A percentile compares a stretch with the other conserved stretches of the same genome.
Evolutionary conservation across 2,888 invertebrate genomes (phyloP).

Genomic region (Scelioninae gen. 2): DNA sequence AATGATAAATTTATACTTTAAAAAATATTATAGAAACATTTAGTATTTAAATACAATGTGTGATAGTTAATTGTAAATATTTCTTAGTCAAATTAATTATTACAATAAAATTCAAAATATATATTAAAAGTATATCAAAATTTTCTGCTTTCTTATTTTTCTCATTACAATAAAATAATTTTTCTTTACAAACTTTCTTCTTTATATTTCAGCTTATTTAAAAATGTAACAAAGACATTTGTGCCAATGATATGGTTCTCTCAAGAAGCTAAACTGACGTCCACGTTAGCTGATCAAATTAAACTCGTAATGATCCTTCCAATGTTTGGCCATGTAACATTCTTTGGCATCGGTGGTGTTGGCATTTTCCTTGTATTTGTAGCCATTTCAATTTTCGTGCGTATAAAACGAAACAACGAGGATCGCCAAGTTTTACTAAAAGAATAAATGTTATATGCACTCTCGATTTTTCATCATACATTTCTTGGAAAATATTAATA

Average conservation of each 20-base stretch:
- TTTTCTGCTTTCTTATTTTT: neutral
- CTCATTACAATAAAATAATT: neutral
- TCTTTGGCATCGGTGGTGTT: constrained; percentile 77
- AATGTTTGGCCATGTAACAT: constrained; percentile 77
- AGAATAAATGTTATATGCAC: constrained; percentile 25
- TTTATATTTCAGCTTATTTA: constrained; percentile 77
- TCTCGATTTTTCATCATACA: neutral
- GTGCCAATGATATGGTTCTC: constrained; percentile 88
- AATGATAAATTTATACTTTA: constrained; percentile 12
- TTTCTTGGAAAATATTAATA: neutral
- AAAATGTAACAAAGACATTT: constrained; percentile 77
- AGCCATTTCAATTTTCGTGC: constrained; percentile 70
- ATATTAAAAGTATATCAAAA: constrained; percentile 1
- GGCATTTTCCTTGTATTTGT: constrained; percentile 73
- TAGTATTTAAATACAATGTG: too few species aligned
- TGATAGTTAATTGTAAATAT: too few species aligned
- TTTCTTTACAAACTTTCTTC: neutral
- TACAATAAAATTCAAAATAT: neutral
- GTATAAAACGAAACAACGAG: constrained; percentile 68
- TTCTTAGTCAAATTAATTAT: too few species aligned
- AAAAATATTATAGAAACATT: too few species aligned
- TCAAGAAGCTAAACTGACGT: constrained; percentile 80
- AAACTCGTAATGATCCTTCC: constrained; percentile 77
- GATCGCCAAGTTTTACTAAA: constrained; percentile 72
- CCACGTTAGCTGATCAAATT: constrained; percentile 78